These are phyloP conservation scores for Bergia puertoricense DNA, from an alignment of 92 coral and sea anemone genomes.

Conservation along the genomic window DNA sequence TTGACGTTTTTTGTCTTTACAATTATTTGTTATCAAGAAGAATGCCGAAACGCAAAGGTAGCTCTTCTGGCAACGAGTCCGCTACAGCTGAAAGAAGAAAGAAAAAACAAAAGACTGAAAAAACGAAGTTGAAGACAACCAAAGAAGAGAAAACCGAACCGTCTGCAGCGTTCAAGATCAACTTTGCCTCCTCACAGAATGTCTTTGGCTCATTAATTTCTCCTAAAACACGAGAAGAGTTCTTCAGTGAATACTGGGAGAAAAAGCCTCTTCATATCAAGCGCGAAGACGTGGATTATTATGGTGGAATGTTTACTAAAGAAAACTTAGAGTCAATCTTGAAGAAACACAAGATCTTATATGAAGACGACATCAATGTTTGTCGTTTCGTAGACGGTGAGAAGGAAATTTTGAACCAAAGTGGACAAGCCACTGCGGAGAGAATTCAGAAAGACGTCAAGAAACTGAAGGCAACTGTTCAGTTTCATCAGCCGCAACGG, in stretches of 20 bases:
- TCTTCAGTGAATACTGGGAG: constrained; percentile 87
- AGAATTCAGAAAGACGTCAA: constrained; percentile 69
- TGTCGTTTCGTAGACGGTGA: constrained; percentile 81
- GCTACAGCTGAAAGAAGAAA: constrained; percentile 33
- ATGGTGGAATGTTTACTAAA: constrained; percentile 72
- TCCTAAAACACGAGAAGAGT: constrained; percentile 63
- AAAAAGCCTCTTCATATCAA: constrained; percentile 79
- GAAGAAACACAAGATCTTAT: constrained; percentile 72
- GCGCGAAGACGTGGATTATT: constrained; percentile 73
- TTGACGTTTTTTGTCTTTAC: background rate
- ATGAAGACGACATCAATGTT: constrained; percentile 73
- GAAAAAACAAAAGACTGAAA: constrained; percentile 51
- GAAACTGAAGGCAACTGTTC: constrained; percentile 68
- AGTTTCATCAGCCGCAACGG: constrained; percentile 89
- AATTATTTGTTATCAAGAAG: background rate
- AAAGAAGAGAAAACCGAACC: constrained; percentile 47
- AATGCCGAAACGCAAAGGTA: constrained; percentile 76
- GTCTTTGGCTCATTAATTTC: constrained; percentile 75
- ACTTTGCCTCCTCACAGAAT: constrained; percentile 70
- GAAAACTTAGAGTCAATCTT: constrained; percentile 63
- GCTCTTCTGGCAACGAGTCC: constrained; percentile 62
- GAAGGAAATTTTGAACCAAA: constrained; percentile 67
- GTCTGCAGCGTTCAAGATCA: constrained; percentile 50
- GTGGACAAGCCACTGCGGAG: constrained; percentile 52
- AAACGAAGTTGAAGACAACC: constrained; percentile 68